Evolutionary conservation across 2,113 vertebrate species (phyloP).

Genomic region (Megaptera novaeangliae): DNA sequence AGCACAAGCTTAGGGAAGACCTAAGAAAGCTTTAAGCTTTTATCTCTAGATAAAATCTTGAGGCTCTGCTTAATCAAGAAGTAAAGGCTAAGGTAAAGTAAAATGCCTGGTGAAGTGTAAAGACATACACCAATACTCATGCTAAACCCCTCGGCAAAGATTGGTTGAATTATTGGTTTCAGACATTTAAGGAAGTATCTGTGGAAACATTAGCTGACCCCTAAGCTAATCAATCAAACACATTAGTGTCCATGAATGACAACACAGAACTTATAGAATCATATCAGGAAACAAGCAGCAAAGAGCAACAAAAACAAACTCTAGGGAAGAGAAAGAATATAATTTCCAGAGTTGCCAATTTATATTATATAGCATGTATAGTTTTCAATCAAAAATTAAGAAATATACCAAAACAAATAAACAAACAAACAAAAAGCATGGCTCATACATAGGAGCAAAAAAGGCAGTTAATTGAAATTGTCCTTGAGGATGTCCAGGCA

Average conservation of each 20-base stretch:
- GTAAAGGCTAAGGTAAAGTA: neutral
- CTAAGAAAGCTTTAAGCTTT: neutral
- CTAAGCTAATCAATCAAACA: neutral
- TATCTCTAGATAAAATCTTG: neutral
- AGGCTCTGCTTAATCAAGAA: neutral
- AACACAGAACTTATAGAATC: neutral
- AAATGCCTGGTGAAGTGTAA: neutral
- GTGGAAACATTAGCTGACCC: neutral
- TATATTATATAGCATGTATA: neutral
- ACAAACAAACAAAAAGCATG: neutral
- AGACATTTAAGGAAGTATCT: neutral
- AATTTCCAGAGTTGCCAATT: neutral
- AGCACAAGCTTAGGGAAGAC: neutral
- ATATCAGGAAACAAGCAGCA: neutral
- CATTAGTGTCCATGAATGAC: neutral
- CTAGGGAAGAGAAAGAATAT: neutral
- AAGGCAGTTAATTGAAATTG: neutral
- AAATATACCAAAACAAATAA: neutral
- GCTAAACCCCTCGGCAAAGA: neutral
- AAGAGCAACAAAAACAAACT: neutral
- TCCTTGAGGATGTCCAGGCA: neutral
- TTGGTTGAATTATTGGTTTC: neutral
- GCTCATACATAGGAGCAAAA: neutral
- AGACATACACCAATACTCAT: neutral
- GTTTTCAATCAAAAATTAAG: neutral